Evolutionary conservation across 2,888 invertebrate genomes (phyloP).

Genomic region (Synanthedon myopaeformis): DNA sequence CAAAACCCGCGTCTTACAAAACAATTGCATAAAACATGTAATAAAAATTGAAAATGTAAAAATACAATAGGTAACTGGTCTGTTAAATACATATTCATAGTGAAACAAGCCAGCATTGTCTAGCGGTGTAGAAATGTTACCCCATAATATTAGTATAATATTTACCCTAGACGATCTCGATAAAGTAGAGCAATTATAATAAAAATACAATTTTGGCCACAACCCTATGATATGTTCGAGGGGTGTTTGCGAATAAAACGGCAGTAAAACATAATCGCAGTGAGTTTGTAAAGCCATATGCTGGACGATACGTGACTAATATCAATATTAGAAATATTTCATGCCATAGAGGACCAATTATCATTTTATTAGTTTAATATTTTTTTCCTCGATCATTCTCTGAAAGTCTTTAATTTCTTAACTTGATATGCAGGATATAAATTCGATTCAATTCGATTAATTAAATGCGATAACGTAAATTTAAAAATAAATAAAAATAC

Average conservation of each 20-base stretch:
- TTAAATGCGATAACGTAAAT: no score
- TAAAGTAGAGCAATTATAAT: conserved; percentile 63
- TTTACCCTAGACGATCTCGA: conserved; percentile 55
- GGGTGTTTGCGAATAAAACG: conserved; percentile 61
- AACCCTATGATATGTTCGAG: conserved; percentile 45
- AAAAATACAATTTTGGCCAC: conserved; percentile 68
- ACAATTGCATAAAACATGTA: not conserved
- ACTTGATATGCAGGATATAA: not conserved
- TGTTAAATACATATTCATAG: not conserved
- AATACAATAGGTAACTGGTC: not conserved
- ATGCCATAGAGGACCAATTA: no score
- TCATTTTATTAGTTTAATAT: no score
- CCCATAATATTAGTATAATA: conserved; percentile 56
- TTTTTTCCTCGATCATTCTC: no score
- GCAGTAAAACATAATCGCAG: conserved; percentile 40
- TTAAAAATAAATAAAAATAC: not conserved
- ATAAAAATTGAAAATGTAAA: not conserved
- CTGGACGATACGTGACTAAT: conserved; percentile 5
- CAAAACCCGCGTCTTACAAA: not conserved
- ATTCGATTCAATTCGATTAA: not conserved
- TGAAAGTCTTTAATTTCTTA: no score
- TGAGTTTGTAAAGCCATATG: conserved; percentile 34
- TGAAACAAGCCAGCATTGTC: conserved; percentile 21
- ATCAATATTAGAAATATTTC: no score
- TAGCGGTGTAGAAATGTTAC: conserved; percentile 33